Evolutionary conservation across 2,113 vertebrate species (phyloP), one percentile per base, ranked within the genome.

Genomic region (Xenus cinereus): DNA sequence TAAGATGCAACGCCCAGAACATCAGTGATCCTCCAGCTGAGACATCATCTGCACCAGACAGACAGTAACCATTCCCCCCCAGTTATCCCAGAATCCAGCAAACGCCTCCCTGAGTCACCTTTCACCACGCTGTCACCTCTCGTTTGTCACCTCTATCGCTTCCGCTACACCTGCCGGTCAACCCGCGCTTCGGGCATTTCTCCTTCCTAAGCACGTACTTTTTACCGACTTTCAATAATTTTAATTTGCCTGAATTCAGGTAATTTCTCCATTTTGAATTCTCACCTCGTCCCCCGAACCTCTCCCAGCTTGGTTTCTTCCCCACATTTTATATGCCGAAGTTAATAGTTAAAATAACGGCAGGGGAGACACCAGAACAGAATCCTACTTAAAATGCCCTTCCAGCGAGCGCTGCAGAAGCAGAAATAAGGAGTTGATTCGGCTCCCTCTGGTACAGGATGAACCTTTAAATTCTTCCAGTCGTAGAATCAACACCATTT

Each of bases 91-190:
- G 2, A 2, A 37, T 28, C 83, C 46, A 69, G 54, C 39, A 7
- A 67, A 48, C 37, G 35, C 2, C 28, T 62, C 71, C 57, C 32
- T 1, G 7, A 59, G 32, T 63, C 72, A 46, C 13, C 10, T 22
- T 51, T 46, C 0, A 0, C 39, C 35, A 18, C 5, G 9, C 17
- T 45, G 17, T 24, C 57, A 80, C 22, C 43, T 68, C 57, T 9
- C 19, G 21, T 45, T 27, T 33, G 56, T 28, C 41, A 27, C 32
- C 48, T 41, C 51, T 50, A 3, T 8, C 6, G 10, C 39, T 92
- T 60, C 59, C 37, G 39, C 28, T 50, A 9, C 17, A 5, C 7
- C 27, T 22, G 19, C n/a, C 26, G 37, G 11, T 62, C 43, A 57
- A 71, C 21, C 75, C 1, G 0, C 5, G 20, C 33, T 75, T 59